A percentile compares a stretch with the other conserved stretches of the same genome.
These are phyloP conservation scores for Pyrgus malvae DNA, from an alignment of 2,888 invertebrate species.

Conservation along the genomic window DNA sequence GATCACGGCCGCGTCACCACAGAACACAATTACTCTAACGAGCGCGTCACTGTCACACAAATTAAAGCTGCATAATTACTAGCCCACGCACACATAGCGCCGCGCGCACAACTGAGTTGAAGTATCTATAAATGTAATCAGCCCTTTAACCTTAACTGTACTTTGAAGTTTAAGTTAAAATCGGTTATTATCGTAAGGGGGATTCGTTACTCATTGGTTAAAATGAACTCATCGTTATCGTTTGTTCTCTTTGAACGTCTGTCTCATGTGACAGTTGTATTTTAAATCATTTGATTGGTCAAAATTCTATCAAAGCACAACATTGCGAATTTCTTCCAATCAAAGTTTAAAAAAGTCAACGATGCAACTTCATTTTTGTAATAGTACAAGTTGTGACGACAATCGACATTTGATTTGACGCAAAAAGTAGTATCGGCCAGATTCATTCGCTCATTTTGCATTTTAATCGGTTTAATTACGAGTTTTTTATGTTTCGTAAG, in stretches of 20 bases:
- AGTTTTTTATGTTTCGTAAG: conserved; percentile 4
- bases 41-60: too few relatives aligned
- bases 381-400: conserved; percentile 12
- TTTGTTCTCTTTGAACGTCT: background rate
- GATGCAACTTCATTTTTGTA: conserved; percentile 1
- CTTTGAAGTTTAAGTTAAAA: too few relatives aligned
- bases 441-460: conserved; percentile 24
- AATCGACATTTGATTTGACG: conserved; percentile 23
- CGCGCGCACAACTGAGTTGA: too few relatives aligned
- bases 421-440: conserved; percentile 24
- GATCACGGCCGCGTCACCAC: too few relatives aligned
- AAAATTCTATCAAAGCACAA: background rate
- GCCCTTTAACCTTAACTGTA: too few relatives aligned
- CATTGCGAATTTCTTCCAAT: conserved; percentile 8
- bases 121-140: too few relatives aligned
- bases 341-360: background rate
- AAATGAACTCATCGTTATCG: background rate
- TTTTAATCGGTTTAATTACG: conserved; percentile 22
- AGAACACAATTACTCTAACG: too few relatives aligned
- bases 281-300: conserved; percentile 1
- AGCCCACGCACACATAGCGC: too few relatives aligned
- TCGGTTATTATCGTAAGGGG: too few relatives aligned
- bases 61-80: too few relatives aligned
- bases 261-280: background rate
- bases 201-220: too few relatives aligned